Conservation (phyloP, 1,140 invertebrate genomes). For the Chironomus tepperi region DNA sequence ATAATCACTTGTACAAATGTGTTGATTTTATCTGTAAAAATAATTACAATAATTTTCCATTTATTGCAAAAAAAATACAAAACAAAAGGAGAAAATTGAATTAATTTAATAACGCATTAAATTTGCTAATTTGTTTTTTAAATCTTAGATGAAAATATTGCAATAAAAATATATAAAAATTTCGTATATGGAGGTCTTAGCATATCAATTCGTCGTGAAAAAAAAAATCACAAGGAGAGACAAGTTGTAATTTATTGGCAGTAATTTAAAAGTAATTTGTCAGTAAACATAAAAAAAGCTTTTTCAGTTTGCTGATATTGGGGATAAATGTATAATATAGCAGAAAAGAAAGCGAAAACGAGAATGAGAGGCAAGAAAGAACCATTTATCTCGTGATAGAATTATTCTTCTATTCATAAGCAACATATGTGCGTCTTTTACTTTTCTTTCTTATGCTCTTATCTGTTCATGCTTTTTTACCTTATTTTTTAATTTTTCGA, state of each 20-base stretch:
- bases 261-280: slow-evolving; percentile 14
- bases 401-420: slow-evolving; percentile 9
- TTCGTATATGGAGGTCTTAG: neutral
- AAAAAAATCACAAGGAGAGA: too few relatives aligned
- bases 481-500: neutral
- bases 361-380: neutral
- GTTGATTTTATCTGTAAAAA: too few relatives aligned
- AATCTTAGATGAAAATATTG: too few relatives aligned
- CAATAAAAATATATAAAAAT: too few relatives aligned
- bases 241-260: neutral
- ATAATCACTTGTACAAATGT: too few relatives aligned
- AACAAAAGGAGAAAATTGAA: too few relatives aligned
- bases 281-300: neutral
- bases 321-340: neutral
- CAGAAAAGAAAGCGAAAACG: slow-evolving; percentile 4
- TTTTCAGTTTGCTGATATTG: neutral
- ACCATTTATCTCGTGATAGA: slow-evolving; percentile 1
- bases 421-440: neutral
- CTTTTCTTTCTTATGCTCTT: too few relatives aligned
- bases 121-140: too few relatives aligned
- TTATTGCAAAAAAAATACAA: too few relatives aligned
- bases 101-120: too few relatives aligned
- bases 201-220: neutral
- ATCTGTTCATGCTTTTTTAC: neutral
- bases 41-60: too few relatives aligned